Evolutionary conservation across 2,888 invertebrate species (phyloP).

Genomic region (Margaritifera margaritifera): DNA sequence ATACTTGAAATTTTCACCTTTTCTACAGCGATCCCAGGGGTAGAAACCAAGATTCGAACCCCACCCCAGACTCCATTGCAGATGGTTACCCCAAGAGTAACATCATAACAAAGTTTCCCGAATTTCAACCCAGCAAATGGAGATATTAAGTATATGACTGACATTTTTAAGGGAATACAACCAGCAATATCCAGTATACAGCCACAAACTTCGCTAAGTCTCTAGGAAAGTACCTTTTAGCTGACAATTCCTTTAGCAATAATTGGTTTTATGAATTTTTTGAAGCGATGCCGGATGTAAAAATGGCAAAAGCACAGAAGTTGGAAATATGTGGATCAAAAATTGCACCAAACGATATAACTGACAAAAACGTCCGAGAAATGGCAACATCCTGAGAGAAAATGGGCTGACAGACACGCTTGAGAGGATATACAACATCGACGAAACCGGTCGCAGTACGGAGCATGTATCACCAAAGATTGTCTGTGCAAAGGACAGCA

Average conservation of each 20-base stretch:
- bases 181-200: no score
- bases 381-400: constrained; percentile 8
- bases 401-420: constrained; percentile 17
- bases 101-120: no score
- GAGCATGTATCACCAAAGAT: constrained; percentile 30
- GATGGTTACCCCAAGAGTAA: no score
- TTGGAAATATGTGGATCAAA: constrained; percentile 23
- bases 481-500: constrained; percentile 15
- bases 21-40: no score
- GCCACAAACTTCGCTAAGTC: no score
- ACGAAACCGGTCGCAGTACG: constrained; percentile 29
- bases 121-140: no score
- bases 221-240: no score
- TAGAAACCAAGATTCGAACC: no score
- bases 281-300: constrained; percentile 24
- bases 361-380: constrained; percentile 25
- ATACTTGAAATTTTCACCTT: no score
- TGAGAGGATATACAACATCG: constrained; percentile 24
- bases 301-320: constrained; percentile 21
- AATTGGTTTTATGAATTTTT: constrained; percentile 31
- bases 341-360: constrained; percentile 13
- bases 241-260: constrained; percentile 15
- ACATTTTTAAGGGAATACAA: no score
- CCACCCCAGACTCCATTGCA: no score
- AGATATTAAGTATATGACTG: no score